phyloP scores from a whole-genome alignment of 2,888 invertebrate genomes.

The Dione vanillae region DNA sequence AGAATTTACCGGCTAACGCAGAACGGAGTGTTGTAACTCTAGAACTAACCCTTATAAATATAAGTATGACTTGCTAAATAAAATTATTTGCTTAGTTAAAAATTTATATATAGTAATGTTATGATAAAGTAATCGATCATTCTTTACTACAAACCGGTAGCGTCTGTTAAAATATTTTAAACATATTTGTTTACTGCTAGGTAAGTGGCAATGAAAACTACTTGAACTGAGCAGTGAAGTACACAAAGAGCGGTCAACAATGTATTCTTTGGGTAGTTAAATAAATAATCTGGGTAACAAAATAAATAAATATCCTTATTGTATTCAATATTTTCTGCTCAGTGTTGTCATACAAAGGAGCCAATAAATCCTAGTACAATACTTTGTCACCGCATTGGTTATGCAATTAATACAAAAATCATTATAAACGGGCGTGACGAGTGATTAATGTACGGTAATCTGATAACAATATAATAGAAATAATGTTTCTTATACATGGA shows the following conservation, averaged over 20 bases:
- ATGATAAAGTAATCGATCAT: not conserved
- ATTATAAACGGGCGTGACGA: conserved; percentile 47
- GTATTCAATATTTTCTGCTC: conserved; percentile 47
- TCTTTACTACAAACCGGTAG: not conserved
- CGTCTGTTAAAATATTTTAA: conserved; percentile 13
- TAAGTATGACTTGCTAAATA: too few relatives aligned
- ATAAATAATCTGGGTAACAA: conserved; percentile 64
- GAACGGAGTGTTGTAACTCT: too few relatives aligned
- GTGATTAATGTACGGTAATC: conserved; percentile 16
- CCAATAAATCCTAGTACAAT: conserved; percentile 77
- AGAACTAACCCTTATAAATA: too few relatives aligned
- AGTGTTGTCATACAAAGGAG: conserved; percentile 70
- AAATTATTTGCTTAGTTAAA: not conserved
- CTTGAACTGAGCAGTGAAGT: conserved; percentile 57
- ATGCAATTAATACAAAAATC: conserved; percentile 74
- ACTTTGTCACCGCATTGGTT: conserved; percentile 76
- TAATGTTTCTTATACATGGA: not conserved
- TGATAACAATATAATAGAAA: not conserved
- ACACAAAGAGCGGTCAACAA: conserved; percentile 42
- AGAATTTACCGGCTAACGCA: too few relatives aligned
- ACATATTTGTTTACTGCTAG: conserved; percentile 15
- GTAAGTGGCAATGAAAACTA: conserved; percentile 46
- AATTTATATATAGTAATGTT: not conserved
- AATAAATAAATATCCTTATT: conserved; percentile 71
- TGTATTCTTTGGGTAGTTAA: conserved; percentile 48